Conservation (phyloP, 2,113 vertebrate species). For the Ceyx margarethae region DNA sequence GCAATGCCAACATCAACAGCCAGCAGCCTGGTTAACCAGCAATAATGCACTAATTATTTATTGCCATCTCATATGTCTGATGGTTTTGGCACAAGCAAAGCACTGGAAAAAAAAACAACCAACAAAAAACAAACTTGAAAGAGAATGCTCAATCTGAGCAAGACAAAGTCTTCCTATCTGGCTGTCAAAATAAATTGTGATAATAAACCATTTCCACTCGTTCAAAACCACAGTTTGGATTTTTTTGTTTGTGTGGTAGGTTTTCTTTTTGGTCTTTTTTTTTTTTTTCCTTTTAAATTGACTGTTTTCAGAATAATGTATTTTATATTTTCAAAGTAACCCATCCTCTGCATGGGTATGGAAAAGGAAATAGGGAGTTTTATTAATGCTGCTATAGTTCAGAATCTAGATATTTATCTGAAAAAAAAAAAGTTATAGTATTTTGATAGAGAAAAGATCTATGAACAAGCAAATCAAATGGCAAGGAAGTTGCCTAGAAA, state of each 20-base stretch:
- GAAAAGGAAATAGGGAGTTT: neutral
- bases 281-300: neutral
- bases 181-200: neutral
- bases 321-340: neutral
- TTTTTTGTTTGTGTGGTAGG: neutral
- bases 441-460: slow-evolving; percentile 20
- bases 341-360: neutral
- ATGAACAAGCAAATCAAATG: slow-evolving; percentile 21
- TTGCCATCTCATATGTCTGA: neutral
- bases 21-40: neutral
- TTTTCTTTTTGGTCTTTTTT: too few species aligned
- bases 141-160: neutral
- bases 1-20: neutral
- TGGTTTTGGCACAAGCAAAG: neutral
- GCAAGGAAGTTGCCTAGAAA: neutral
- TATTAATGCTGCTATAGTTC: neutral
- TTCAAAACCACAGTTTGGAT: neutral
- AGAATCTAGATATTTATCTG: neutral
- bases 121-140: neutral
- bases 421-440: neutral
- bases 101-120: neutral
- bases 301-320: neutral
- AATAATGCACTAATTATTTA: neutral
- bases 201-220: neutral
- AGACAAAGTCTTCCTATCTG: neutral